Conservation (phyloP, 2,888 invertebrate genomes). For the Creontiades dilutus region DNA sequence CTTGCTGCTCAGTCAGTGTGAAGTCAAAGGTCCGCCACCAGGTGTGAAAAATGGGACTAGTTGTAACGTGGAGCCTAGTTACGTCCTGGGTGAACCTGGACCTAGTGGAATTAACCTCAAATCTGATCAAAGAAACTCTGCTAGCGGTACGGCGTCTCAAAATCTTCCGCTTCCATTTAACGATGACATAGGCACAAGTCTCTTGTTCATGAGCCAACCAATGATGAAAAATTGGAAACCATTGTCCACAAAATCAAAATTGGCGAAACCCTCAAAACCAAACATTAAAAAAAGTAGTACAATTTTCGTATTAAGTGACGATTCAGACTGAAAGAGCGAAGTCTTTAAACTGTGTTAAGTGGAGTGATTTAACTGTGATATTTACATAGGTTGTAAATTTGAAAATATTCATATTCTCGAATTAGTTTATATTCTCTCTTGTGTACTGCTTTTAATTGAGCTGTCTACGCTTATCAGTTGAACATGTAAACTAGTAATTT, state of each 20-base stretch:
- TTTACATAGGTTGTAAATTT: too few species aligned
- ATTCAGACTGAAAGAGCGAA: background rate
- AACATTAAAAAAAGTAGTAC: background rate
- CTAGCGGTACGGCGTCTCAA: background rate
- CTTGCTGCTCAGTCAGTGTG: constrained; percentile 45
- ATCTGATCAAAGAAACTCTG: background rate
- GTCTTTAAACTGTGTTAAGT: too few species aligned
- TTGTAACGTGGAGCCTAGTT: background rate
- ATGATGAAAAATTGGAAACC: constrained; percentile 37
- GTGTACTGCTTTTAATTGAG: too few species aligned
- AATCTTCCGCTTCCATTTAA: background rate
- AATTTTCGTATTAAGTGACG: constrained; percentile 33
- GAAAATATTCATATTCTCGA: too few species aligned
- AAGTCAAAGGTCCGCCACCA: constrained; percentile 7
- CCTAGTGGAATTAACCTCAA: background rate
- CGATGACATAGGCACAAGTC: constrained; percentile 42
- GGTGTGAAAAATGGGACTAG: background rate
- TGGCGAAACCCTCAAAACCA: background rate
- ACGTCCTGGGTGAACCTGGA: background rate
- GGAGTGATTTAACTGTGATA: too few species aligned
- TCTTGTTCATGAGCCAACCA: constrained; percentile 59
- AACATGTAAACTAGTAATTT: too few species aligned
- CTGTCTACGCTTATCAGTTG: too few species aligned
- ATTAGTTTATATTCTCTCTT: too few species aligned
- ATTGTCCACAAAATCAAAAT: constrained; percentile 34